Base-by-base conservation (phyloP, 2,113 vertebrate species). In the Variabilichromis moorii region DNA sequence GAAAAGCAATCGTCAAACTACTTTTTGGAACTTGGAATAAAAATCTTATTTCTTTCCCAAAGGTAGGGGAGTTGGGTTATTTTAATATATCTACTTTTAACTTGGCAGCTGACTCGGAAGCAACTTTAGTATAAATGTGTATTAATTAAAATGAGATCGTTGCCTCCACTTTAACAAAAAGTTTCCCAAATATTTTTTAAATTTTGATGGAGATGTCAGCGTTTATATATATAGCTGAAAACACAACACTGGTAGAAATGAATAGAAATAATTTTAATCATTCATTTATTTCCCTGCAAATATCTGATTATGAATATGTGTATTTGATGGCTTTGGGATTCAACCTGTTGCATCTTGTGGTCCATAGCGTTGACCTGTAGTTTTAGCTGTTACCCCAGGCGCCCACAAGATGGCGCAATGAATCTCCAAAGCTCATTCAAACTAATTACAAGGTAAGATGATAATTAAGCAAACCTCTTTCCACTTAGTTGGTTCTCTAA, bases 31-130 rank as follows among this genome's bases (percentile, higher is more conserved):
- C 86, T 91, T 90, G 95, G 93, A 94, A 84, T 87, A 90, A 83
- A 86, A 88, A 83, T 92, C 83, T 85, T 47, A 80, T 91, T 85
- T 92, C 83, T 76, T 31, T 68, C 66, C 26, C 66, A 86, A 94
- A 95, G 94, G 95, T 95, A 95, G 91, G 94, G 81, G 31, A 90
- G 37, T 85, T 68, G 53, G 28, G 19, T 59, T 78, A 35, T 85
- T 79, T 71, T 45, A 47, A 33, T 76, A 37, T 28, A 14, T 33
- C 1, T 80, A 8, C 26, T 47, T 5, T 80, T 81, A 4, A 42
- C 53, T 19, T 19, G 50, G 5, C 12, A 28, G 8, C n/a, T 0
- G 16, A 11, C 37, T 3, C 21, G 16, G 53, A 57, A n/a, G 54
- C 24, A 42, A 59, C 54, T 13, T 42, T 50, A 19, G 2, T 31